Percentiles rank a stretch among this genome's conserved stretches.
phyloP scores from a whole-genome alignment of 2,113 vertebrate species.

The Apteryx owenii region DNA sequence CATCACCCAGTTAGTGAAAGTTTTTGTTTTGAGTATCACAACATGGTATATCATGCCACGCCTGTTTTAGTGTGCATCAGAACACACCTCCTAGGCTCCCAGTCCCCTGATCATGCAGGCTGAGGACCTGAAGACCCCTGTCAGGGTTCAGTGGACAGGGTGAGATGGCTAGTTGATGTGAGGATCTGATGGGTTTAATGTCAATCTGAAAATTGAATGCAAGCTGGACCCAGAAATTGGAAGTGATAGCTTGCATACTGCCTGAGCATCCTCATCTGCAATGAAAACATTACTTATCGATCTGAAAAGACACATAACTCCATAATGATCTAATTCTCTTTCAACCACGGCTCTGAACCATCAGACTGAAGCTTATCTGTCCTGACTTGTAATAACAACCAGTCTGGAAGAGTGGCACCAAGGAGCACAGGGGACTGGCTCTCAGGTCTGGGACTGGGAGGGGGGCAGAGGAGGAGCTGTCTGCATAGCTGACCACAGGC shows the following conservation, averaged over 20 bases:
- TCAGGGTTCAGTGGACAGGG: background rate
- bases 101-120: background rate
- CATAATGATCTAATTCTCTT: background rate
- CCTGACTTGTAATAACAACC: background rate
- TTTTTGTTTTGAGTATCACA: background rate
- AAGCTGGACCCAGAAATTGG: background rate
- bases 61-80: background rate
- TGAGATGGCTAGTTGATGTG: background rate
- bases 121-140: background rate
- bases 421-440: background rate
- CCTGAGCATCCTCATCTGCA: background rate
- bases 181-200: background rate
- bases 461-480: background rate
- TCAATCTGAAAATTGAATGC: background rate
- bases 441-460: background rate
- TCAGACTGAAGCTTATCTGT: background rate
- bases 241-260: background rate
- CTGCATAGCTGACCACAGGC: background rate
- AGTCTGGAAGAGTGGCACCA: background rate
- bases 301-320: background rate
- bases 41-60: background rate
- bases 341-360: constrained; percentile 23
- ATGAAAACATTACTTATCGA: background rate
- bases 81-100: background rate
- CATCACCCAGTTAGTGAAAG: constrained; percentile 65